Evolutionary conservation across 30 jellyfish, hydroid and myxozoan species (phyloP), one percentile per base, ranked within the genome.

Genomic region (Clytia hemisphaerica): DNA sequence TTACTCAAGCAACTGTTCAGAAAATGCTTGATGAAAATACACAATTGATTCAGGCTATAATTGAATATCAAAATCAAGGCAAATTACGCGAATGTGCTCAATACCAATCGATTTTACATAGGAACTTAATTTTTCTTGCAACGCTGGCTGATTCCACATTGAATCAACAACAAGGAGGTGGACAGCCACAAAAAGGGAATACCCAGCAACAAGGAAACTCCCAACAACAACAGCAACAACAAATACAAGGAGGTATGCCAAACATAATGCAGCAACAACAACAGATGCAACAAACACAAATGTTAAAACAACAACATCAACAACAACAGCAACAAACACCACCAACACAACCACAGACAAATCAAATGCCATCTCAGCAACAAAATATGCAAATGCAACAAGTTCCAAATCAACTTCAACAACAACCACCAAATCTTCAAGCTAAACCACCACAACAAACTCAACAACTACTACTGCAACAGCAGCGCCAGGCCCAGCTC

Each of bases 11-110:
- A 26, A 58, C 93, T 40, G 87, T 86, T 42, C 96, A 86, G 58
- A 86, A 86, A 72, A 86, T 86, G 96, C 77, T 86, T 7, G 96
- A 86, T 54, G 96, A 86, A 66, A 86, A 86, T 45, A 86, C 96
- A 12, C 94, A 79, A 40, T 63, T 86, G n/a, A 86, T 86, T 1
- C 91, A 79, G 30, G 94, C 94, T 2, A 79, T 86, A 9, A 59
- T 86, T 32, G 96, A 86, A 46, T 75, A 77, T 61, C 96, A 86
- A 59, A 79, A 75, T 58, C 85, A 86, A 59, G 96, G 96, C 9
- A 85, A 86, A 22, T 75, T 81, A 37, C 75, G 83, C 26, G 93
- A 86, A 30, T 86, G 96, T 79, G 94, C 91, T 14, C 96, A 86
- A 66, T 86, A 86, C 54, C 96, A 86, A 60, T 94, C 78, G 58